Base-by-base conservation (phyloP, 37 sponge, comb jelly and placozoan species). In the Cladorhizidae sp. region DNA sequence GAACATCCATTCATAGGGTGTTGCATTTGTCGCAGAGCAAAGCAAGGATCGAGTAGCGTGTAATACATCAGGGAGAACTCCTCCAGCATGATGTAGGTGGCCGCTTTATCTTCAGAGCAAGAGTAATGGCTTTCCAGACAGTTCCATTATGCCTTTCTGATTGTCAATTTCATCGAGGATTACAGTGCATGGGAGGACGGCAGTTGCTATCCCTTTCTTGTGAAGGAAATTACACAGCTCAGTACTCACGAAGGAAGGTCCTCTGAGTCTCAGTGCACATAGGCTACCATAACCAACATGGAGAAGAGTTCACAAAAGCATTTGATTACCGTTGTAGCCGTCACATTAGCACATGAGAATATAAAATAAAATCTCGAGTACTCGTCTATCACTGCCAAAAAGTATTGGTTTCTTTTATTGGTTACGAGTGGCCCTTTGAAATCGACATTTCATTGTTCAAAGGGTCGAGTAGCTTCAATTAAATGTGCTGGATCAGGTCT, bases 241-340 rank as follows among this genome's bases (percentile, higher is more conserved):
- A 18, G 29, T 40, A 72, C 72, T 72, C 72, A 72, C 9, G 26
- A 72, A 72, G n/a, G 72, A 72, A 1, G 50, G 2, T 36, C 72
- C 72, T 40, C 72, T n/a, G n/a, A 9, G 50, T 72, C 72, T 36
- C 50, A 72, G 72, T 72, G 72, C 40, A 72, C 36, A 26, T 72
- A 72, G 29, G 72, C 72, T 7, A 50, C 50, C 50, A 72, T 72
- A 2, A 49, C 72, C 40, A 72, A 41, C 14, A 72, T 29, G 50
- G 72, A 72, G 49, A 72, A 72, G 50, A 72, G 49, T 45, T 9
- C 9, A 45, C 49, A 36, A 72, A 42, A 2, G 40, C 29, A n/a
- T 36, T 72, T 37, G 29, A 72, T 72, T 17, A 72, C 72, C 11
- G 28, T 67, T 20, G 21, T 21, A 26, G 67, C 38, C 2, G 40